Base-by-base conservation (phyloP, 2,888 invertebrate genomes). In the Drosophila parthenogenetica region DNA sequence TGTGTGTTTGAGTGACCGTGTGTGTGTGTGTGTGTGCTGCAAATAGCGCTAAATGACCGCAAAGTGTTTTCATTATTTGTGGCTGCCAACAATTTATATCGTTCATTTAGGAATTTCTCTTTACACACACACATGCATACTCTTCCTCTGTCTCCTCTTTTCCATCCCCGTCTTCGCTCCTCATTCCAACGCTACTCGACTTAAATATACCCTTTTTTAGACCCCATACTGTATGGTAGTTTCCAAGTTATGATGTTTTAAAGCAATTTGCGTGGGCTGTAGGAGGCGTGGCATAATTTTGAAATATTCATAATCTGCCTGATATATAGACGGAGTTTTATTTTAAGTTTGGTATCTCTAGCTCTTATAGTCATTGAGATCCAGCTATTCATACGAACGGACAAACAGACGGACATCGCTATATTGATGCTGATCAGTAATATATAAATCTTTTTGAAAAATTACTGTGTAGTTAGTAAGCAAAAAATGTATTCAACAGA, bases 61-160 rank as follows among this genome's bases (percentile, higher is more conserved):
- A 85, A 85, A 85, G 84, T 87, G 84, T 85, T 85, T 85, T 85
- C 87, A 85, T 85, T 85, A 85, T 85, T 85, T 85, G 87, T 87
- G 87, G 89, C 87, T 85, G 83, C 81, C 89, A 87, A 84, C 89
- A 89, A 90, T 90, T 89, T 89, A 85, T 90, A 90, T 89, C 89
- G 89, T 90, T 90, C 90, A 89, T 89, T 89, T 90, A 87, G 89
- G 86, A 90, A 90, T 89, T 89, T 89, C 86, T 67, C 77, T 79
- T 71, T 67, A 76, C 77, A 73, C 55, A 22, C 61, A 35, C 35
- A 14, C 35, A 16, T 46, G 8, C 16, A n/a, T 42, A 19, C 42
- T 53, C 32, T 45, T 37, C 5, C n/a, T 7, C 48, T 32, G 11
- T 11, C 17, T 16, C 5, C n/a, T 16, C 14, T 13, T 11, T 32